Evolutionary conservation across 2,113 vertebrate genomes (phyloP).

Genomic region (Gavia stellata): DNA sequence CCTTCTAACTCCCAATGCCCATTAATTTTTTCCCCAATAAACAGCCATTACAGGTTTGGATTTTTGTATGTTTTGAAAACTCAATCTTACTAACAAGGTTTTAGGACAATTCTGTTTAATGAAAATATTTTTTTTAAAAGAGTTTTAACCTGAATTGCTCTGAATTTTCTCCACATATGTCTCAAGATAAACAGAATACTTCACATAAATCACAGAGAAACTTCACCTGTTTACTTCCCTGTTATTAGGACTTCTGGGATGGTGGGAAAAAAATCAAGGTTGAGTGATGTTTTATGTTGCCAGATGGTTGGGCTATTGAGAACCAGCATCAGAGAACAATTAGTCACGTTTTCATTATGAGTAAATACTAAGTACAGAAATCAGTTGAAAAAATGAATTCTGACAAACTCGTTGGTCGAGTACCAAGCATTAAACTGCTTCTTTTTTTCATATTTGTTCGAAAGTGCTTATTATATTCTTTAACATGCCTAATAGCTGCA

Average conservation of each 20-base stretch:
- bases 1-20: not conserved
- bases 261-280: not conserved
- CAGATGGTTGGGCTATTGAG: not conserved
- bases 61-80: not conserved
- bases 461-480: constrained; percentile 18
- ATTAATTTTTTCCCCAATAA: not conserved
- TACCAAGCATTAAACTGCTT: not conserved
- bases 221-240: not conserved
- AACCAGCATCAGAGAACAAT: not conserved
- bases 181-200: not conserved
- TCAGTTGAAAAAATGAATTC: not conserved
- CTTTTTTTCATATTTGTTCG: not conserved
- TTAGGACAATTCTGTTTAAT: not conserved
- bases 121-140: not conserved
- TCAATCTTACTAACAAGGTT: not conserved
- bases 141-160: not conserved
- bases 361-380: not conserved
- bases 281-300: not conserved
- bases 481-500: constrained; percentile 2
- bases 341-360: not conserved
- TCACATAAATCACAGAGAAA: not conserved
- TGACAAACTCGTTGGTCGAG: not conserved
- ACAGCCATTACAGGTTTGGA: not conserved
- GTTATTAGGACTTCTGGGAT: not conserved
- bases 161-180: not conserved